phyloP scores from a whole-genome alignment of 2,888 invertebrate genomes.

The Agonopterix arenella region DNA sequence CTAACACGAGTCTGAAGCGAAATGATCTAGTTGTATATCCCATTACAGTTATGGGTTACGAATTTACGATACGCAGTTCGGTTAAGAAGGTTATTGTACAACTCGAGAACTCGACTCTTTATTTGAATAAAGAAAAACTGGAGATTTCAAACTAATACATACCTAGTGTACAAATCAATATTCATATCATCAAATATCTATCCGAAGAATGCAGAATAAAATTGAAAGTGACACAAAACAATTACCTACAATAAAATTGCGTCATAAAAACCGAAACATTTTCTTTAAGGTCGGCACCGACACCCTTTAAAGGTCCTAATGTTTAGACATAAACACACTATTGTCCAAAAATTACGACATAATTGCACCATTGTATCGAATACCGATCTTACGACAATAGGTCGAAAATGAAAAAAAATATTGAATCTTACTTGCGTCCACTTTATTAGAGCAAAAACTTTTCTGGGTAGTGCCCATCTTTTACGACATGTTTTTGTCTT shows the following conservation, averaged over 20 bases:
- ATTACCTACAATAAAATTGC: constrained; percentile 5
- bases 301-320: constrained; percentile 33
- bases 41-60: no score
- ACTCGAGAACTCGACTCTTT: no score
- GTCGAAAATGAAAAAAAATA: constrained; percentile 24
- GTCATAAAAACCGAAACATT: constrained; percentile 2
- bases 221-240: constrained; percentile 4
- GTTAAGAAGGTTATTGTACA: no score
- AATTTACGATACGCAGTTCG: no score
- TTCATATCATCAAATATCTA: no score
- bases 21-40: no score
- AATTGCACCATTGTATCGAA: constrained; percentile 32
- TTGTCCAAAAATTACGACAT: constrained; percentile 59
- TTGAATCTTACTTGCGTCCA: constrained; percentile 35
- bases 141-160: no score
- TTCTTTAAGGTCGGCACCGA: constrained; percentile 24
- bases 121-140: no score
- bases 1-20: no score
- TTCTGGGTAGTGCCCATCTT: constrained; percentile 44
- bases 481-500: constrained; percentile 53
- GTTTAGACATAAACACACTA: constrained; percentile 41
- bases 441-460: constrained; percentile 68
- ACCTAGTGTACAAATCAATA: no score
- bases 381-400: constrained; percentile 14
- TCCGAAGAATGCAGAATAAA: constrained; percentile 5